Percentiles rank a stretch among this genome's conserved stretches.
Conservation (phyloP, 1,140 invertebrate species). For the Drosophila repletoides region DNA sequence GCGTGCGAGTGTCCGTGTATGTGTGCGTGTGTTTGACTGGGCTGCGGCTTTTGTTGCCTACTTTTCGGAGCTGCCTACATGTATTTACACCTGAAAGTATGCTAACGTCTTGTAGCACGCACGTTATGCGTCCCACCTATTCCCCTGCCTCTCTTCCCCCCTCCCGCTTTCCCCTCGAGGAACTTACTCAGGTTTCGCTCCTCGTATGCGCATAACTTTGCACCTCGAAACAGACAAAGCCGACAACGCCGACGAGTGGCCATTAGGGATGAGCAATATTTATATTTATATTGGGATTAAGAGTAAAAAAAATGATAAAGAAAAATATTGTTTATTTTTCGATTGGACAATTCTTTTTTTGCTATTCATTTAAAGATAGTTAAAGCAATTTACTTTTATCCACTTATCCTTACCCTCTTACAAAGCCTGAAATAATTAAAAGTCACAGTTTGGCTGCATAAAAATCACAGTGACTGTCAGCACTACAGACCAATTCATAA, state of each 20-base stretch:
- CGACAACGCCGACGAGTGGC: background rate
- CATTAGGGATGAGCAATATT: slow-evolving; percentile 18
- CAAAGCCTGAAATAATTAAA: too few species aligned
- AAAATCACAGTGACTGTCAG: background rate
- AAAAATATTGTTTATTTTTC: too few species aligned
- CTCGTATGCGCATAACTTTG: slow-evolving; percentile 74
- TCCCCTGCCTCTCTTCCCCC: background rate
- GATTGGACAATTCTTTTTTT: too few species aligned
- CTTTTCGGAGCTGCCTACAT: slow-evolving; percentile 49
- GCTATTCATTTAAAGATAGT: too few species aligned
- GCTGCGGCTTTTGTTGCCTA: slow-evolving; percentile 42
- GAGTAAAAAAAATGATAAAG: too few species aligned
- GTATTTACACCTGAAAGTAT: slow-evolving; percentile 79
- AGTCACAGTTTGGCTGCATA: too few species aligned
- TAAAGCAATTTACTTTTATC: too few species aligned
- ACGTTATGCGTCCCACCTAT: slow-evolving; percentile 49
- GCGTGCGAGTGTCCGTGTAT: background rate
- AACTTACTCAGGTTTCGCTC: slow-evolving; percentile 8
- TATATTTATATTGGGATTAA: slow-evolving; percentile 3
- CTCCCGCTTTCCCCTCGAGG: background rate
- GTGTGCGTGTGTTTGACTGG: slow-evolving; percentile 15
- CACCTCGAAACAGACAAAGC: slow-evolving; percentile 56
- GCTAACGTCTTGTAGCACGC: slow-evolving; percentile 79
- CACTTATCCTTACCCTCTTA: too few species aligned
- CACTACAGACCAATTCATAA: slow-evolving; percentile 16